phyloP scores from a whole-genome alignment of 2,113 vertebrate species.

The Malaclemys terrapin region DNA sequence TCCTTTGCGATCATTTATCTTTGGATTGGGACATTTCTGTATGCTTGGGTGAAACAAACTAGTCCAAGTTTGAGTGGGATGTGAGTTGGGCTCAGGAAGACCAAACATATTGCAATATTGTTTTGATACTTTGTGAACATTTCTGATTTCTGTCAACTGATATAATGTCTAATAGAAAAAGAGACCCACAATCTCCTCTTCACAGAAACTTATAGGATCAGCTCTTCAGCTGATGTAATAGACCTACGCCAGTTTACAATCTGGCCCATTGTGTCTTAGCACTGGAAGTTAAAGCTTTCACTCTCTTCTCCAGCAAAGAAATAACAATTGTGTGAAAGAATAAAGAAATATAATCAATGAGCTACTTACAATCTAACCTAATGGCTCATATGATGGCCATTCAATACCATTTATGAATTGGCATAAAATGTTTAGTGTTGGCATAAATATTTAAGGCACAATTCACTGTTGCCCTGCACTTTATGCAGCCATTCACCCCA shows the following conservation, averaged over 20 bases:
- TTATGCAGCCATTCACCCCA: not conserved
- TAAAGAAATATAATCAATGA: not conserved
- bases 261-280: not conserved
- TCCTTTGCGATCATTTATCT: constrained; percentile 36
- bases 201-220: not conserved
- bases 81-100: not conserved
- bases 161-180: not conserved
- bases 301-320: not conserved
- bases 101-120: not conserved
- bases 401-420: not conserved
- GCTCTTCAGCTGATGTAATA: not conserved
- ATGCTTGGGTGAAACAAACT: constrained; percentile 37
- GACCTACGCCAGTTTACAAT: not conserved
- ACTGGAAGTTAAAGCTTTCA: not conserved
- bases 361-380: not conserved
- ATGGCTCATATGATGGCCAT: not conserved
- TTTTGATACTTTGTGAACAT: not conserved
- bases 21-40: constrained; percentile 1
- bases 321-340: not conserved
- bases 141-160: not conserved
- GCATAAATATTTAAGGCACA: not conserved
- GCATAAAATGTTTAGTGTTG: not conserved
- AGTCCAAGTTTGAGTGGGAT: not conserved
- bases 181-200: not conserved
- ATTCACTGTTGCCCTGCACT: not conserved